Conservation (phyloP, 2,797 vertebrate genomes). For the Mormyrus proboscirostris region DNA sequence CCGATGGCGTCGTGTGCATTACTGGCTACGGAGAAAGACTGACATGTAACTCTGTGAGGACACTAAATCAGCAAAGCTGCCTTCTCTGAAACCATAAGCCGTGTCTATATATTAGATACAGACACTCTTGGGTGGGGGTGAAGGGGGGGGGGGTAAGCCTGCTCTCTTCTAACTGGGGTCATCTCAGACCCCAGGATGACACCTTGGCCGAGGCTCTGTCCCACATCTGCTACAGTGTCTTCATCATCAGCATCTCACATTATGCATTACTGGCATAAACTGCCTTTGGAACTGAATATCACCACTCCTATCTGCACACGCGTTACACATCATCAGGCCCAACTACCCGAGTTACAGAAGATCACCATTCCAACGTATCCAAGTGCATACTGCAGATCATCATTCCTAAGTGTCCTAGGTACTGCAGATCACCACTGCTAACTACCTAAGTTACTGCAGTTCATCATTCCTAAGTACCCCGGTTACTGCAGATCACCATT, state of each 20-base stretch:
- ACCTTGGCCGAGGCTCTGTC: neutral
- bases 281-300: neutral
- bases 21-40: neutral
- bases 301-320: neutral
- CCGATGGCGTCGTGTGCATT: neutral
- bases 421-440: neutral
- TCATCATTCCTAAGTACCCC: neutral
- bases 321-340: neutral
- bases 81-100: neutral
- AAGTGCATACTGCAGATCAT: neutral
- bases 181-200: neutral
- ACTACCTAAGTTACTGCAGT: neutral
- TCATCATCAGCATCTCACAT: neutral
- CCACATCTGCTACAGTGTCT: neutral
- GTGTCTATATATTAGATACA: neutral
- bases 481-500: neutral
- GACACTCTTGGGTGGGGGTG: neutral
- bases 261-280: neutral
- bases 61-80: neutral
- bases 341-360: neutral
- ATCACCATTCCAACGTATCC: neutral
- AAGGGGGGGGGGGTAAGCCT: neutral
- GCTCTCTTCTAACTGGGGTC: neutral
- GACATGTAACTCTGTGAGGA: neutral
- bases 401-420: neutral